Conservation (phyloP, 2,797 vertebrate genomes). For the Kryptolebias ocellatus region DNA sequence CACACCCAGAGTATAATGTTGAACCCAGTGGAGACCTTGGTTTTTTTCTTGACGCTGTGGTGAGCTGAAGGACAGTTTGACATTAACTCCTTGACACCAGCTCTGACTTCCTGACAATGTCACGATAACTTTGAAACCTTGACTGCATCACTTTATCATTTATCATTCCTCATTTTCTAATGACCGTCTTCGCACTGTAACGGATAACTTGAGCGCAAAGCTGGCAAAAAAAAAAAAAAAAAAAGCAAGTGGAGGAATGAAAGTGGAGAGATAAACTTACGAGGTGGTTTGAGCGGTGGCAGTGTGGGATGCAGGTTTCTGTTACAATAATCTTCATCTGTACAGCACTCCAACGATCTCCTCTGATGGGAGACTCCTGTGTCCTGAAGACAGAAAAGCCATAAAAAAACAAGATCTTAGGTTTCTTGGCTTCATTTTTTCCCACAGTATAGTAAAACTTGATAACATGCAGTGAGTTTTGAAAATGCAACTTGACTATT, state of each 20-base stretch:
- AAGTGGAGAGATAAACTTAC: slow-evolving; percentile 71
- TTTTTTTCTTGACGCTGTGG: slow-evolving; percentile 32
- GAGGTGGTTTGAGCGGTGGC: slow-evolving; percentile 87
- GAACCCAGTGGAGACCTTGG: slow-evolving; percentile 28
- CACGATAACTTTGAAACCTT: slow-evolving; percentile 35
- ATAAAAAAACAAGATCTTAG: not conserved
- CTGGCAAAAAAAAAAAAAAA: slow-evolving; percentile 1
- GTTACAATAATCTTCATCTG: slow-evolving; percentile 94
- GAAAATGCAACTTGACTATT: not conserved
- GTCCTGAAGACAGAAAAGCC: slow-evolving; percentile 78
- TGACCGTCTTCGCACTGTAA: slow-evolving; percentile 13
- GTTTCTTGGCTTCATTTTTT: not conserved
- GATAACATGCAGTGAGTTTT: too few species aligned
- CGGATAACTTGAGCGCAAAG: slow-evolving; percentile 12
- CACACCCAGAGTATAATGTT: slow-evolving; percentile 24
- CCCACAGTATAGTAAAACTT: too few species aligned
- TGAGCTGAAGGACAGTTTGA: slow-evolving; percentile 32
- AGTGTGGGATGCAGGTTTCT: slow-evolving; percentile 90
- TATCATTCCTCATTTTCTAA: slow-evolving; percentile 24
- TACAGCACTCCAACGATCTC: slow-evolving; percentile 92
- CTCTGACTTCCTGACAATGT: slow-evolving; percentile 45
- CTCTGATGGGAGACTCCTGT: slow-evolving; percentile 88
- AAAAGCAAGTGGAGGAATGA: slow-evolving; percentile 1
- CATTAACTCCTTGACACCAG: slow-evolving; percentile 20
- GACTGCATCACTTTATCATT: slow-evolving; percentile 20